Conservation (phyloP, 1,140 invertebrate genomes). For the Mercenaria mercenaria region DNA sequence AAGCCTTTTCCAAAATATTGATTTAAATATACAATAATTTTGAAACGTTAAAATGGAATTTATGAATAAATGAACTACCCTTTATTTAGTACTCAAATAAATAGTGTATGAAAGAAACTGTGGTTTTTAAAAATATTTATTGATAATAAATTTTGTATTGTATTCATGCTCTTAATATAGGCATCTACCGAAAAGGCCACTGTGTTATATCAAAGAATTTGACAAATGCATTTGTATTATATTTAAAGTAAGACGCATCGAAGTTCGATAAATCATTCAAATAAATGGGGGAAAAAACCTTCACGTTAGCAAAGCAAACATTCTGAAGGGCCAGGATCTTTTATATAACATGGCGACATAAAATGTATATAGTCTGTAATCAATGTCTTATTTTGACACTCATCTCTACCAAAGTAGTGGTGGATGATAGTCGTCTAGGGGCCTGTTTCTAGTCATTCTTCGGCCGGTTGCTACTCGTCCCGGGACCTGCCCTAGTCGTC, state of each 20-base stretch:
- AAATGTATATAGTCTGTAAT: too few species aligned
- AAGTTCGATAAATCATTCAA: background rate
- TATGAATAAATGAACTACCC: background rate
- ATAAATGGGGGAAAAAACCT: background rate
- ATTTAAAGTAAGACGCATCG: background rate
- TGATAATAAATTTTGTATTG: background rate
- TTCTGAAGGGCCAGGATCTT: background rate
- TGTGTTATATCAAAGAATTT: background rate
- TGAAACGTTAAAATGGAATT: background rate
- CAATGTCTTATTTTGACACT: too few species aligned
- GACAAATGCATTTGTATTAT: background rate
- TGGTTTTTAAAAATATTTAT: background rate
- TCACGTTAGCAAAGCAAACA: background rate
- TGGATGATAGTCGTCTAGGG: too few species aligned
- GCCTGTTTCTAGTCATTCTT: too few species aligned
- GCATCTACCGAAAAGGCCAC: background rate
- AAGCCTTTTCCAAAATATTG: conserved; percentile 45
- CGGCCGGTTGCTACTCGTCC: too few species aligned
- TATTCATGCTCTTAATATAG: background rate
- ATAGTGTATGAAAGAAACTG: background rate
- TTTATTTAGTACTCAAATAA: background rate
- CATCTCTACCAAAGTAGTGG: too few species aligned
- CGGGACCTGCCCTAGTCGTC: too few species aligned
- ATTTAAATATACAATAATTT: background rate
- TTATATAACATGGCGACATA: too few species aligned